These are phyloP conservation scores for Urocyon cinereoargenteus DNA, from an alignment of 2,797 vertebrate genomes.

Conservation along the genomic window DNA sequence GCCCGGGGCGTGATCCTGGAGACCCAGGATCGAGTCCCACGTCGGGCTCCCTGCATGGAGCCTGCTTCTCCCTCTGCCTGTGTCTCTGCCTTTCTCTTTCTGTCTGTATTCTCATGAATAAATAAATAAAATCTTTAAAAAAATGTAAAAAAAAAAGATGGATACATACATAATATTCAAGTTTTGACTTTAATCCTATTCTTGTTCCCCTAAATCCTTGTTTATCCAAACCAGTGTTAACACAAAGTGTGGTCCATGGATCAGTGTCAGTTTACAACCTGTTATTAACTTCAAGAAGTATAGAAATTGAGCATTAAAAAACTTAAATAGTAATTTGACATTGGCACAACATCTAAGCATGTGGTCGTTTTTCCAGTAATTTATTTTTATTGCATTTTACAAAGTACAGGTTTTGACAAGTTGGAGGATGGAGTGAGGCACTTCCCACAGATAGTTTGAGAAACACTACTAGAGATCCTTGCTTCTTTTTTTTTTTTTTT, in stretches of 20 bases:
- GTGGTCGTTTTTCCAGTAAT: background rate
- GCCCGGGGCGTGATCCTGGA: no score
- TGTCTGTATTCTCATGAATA: no score
- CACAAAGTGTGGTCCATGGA: background rate
- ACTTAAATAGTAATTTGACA: background rate
- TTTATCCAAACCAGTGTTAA: background rate
- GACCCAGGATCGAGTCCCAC: no score
- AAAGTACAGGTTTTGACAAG: background rate
- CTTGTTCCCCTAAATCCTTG: background rate
- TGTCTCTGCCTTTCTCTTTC: no score
- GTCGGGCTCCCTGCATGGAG: no score
- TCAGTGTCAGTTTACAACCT: background rate
- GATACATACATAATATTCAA: background rate
- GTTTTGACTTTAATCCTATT: background rate
- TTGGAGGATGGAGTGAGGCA: background rate
- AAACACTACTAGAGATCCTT: background rate
- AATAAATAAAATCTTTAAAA: no score
- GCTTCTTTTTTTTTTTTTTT: background rate
- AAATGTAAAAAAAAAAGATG: no score
- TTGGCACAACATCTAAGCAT: background rate
- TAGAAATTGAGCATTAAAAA: background rate
- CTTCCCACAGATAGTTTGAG: background rate
- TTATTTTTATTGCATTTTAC: background rate
- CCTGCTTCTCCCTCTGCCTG: no score
- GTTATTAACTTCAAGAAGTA: background rate